phyloP scores from a whole-genome alignment of 2,797 vertebrate species.

The Silurus aristotelis region DNA sequence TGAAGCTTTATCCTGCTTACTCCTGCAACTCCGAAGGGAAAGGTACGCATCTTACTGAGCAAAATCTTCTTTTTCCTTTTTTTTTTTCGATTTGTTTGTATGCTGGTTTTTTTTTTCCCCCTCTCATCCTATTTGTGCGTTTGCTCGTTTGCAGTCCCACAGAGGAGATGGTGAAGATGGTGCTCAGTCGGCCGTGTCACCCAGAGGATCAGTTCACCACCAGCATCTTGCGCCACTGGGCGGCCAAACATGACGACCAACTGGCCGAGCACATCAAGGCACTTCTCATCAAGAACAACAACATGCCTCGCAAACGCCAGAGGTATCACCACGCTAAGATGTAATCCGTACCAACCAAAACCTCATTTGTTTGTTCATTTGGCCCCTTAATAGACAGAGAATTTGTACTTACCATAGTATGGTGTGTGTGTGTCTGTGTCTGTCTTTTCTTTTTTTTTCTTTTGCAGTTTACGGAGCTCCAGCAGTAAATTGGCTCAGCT shows the following conservation, averaged over 20 bases:
- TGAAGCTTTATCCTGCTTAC: slow-evolving; percentile 89
- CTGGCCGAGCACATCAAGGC: slow-evolving; percentile 93
- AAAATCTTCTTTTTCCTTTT: neutral
- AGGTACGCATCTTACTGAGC: slow-evolving; percentile 75
- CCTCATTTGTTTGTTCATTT: neutral
- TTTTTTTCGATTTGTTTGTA: neutral
- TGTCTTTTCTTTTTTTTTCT: neutral
- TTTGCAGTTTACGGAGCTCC: slow-evolving; percentile 85
- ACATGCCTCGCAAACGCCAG: slow-evolving; percentile 90
- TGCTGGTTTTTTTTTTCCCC: neutral
- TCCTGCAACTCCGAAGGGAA: slow-evolving; percentile 90
- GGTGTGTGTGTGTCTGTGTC: neutral
- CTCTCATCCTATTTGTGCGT: neutral
- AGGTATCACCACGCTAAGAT: slow-evolving; percentile 71
- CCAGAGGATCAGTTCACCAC: slow-evolving; percentile 95
- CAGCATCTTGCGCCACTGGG: slow-evolving; percentile 94
- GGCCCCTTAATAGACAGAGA: too few species aligned
- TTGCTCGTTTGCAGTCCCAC: slow-evolving; percentile 74
- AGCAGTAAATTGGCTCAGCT: slow-evolving; percentile 96
- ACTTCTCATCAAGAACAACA: slow-evolving; percentile 97
- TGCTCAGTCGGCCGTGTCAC: slow-evolving; percentile 91
- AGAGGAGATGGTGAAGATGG: slow-evolving; percentile 99
- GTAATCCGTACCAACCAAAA: slow-evolving; percentile 15
- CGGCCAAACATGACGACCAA: slow-evolving; percentile 87
- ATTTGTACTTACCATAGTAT: neutral